Evolutionary conservation across 2,113 vertebrate genomes (phyloP), one percentile per base, ranked within the genome.

Genomic region (Dicentrarchus labrax): DNA sequence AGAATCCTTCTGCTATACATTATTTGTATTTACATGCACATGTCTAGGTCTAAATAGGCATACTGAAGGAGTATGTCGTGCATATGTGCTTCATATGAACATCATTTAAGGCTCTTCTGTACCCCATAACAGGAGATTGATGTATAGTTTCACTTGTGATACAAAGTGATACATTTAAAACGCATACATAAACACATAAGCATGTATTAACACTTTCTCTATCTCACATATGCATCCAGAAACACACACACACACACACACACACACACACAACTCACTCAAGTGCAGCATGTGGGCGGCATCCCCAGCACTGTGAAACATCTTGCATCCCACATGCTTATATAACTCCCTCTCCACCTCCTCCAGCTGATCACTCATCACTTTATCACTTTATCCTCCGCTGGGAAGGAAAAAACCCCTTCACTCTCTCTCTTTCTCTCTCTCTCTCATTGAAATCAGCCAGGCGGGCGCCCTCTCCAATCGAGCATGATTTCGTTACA

Each of bases 271-370:
- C n/a, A n/a, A n/a, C n/a, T n/a, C 36, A 30, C 30, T 30, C 45
- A 73, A 64, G 69, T 39, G 48, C 86, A 88, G 88, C 72, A 84
- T 75, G 94, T 94, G 92, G 91, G 94, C 78, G 91, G 89, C 75
- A 86, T 92, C 86, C 88, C 85, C 86, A 72, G 88, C 57, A 66
- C 88, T 85, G 86, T 85, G 87, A 93, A 94, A 93, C 93, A 95
- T 95, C 92, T 94, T 94, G 86, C 95, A 91, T 91, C 94, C 95
- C 94, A 95, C 94, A 92, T 93, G 87, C 93, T 95, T 95, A 95
- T 91, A 88, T 95, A 95, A 95, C 93, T 91, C 88, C 76, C 89
- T 91, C 87, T 92, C 85, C 77, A 85, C 85, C 92, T 92, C 90
- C 91, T 91, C 88, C 91, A 90, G 91, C 91, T 90, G 91, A 94